Percentiles rank a stretch among this genome's conserved stretches.
These are phyloP conservation scores for Leuciscus idus DNA, from an alignment of 2,113 vertebrate genomes.

Conservation along the genomic window DNA sequence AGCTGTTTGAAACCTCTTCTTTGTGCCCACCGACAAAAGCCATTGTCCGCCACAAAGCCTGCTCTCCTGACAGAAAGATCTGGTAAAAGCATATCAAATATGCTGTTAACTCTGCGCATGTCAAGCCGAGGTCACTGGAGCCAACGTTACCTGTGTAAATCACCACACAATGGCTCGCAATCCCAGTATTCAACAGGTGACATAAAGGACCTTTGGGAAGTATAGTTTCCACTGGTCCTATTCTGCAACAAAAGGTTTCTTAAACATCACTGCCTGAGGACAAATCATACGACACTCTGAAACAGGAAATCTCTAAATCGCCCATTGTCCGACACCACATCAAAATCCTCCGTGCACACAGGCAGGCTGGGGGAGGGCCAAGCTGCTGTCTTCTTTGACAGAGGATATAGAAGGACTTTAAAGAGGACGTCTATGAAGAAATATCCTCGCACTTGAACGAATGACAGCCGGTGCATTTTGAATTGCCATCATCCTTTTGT, in stretches of 20 bases:
- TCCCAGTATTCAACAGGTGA: conserved; percentile 74
- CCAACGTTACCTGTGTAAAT: conserved; percentile 72
- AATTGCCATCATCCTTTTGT: conserved; percentile 4
- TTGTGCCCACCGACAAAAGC: conserved; percentile 75
- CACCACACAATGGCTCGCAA: conserved; percentile 71
- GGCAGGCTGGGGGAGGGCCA: conserved; percentile 33
- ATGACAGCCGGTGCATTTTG: background rate
- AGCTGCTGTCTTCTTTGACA: conserved; percentile 31
- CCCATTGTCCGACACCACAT: conserved; percentile 76
- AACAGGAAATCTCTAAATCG: conserved; percentile 81
- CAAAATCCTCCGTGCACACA: conserved; percentile 66
- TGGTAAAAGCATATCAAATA: conserved; percentile 77
- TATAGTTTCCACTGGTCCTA: conserved; percentile 75
- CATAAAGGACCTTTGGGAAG: conserved; percentile 78
- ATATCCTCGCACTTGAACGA: background rate
- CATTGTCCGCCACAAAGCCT: conserved; percentile 72
- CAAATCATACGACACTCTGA: conserved; percentile 78
- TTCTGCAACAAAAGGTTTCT: conserved; percentile 73
- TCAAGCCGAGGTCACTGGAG: conserved; percentile 75
- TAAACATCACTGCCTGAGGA: conserved; percentile 74
- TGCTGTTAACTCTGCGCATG: conserved; percentile 70
- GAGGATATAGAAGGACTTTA: conserved; percentile 29
- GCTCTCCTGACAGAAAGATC: conserved; percentile 70
- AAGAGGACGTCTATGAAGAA: conserved; percentile 1
- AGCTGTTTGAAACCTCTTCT: conserved; percentile 68